Conservation (phyloP, 2,113 vertebrate genomes). For the Grantiella picta region DNA sequence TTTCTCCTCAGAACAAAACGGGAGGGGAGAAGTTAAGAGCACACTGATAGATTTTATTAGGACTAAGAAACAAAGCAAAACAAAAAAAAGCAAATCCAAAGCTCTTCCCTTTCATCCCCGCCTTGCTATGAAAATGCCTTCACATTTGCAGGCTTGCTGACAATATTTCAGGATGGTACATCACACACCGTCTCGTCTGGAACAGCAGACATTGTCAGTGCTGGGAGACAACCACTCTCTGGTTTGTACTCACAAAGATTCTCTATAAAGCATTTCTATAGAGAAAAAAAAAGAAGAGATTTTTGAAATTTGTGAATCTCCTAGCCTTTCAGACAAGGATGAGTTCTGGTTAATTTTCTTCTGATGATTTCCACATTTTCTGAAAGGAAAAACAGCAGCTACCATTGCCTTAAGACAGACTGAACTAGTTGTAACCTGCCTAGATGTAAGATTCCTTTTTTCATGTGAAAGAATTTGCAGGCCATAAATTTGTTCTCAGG, state of each 20-base stretch:
- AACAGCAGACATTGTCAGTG: slow-evolving; percentile 62
- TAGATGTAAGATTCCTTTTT: neutral
- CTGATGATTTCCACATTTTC: slow-evolving; percentile 47
- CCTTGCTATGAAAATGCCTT: slow-evolving; percentile 58
- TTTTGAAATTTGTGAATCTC: slow-evolving; percentile 36
- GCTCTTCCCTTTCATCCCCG: slow-evolving; percentile 57
- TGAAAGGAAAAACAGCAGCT: slow-evolving; percentile 36
- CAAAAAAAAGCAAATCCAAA: slow-evolving; percentile 52
- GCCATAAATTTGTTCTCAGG: neutral
- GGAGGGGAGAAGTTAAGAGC: slow-evolving; percentile 40
- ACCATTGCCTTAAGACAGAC: slow-evolving; percentile 48
- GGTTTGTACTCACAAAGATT: slow-evolving; percentile 53
- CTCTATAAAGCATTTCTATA: slow-evolving; percentile 32
- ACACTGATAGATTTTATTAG: slow-evolving; percentile 14
- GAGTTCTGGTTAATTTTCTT: slow-evolving; percentile 60
- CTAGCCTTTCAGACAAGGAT: slow-evolving; percentile 29
- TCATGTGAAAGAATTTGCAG: neutral
- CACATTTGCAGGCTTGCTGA: slow-evolving; percentile 58
- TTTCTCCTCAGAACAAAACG: neutral
- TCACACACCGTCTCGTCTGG: slow-evolving; percentile 51
- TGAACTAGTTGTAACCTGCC: neutral
- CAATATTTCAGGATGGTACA: slow-evolving; percentile 64
- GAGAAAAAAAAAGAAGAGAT: neutral
- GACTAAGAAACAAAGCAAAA: slow-evolving; percentile 51
- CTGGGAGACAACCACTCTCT: slow-evolving; percentile 49